Conservation (phyloP, 1,140 invertebrate genomes). For the Scaptomyza hsui region DNA sequence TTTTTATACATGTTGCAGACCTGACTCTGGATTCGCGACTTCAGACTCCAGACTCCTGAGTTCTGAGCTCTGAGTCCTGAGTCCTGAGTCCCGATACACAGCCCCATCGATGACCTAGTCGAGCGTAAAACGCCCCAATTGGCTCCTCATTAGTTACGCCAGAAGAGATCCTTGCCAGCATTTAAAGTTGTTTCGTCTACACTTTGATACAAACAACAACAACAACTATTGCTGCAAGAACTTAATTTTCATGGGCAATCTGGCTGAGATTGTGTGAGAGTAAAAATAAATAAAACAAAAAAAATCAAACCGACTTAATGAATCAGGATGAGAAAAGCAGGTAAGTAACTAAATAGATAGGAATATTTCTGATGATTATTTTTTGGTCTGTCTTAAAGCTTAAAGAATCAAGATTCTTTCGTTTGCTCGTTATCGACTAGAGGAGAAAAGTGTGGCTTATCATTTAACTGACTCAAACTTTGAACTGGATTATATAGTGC, state of each 20-base stretch:
- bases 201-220: background rate
- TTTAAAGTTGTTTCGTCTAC: constrained; percentile 38
- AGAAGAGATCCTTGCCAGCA: constrained; percentile 53
- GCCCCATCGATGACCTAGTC: constrained; percentile 62
- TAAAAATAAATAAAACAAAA: background rate
- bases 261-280: background rate
- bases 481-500: background rate
- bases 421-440: no score
- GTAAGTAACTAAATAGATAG: no score
- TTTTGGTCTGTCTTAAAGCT: no score
- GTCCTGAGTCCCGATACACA: background rate
- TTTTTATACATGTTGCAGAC: background rate
- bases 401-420: no score
- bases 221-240: constrained; percentile 32
- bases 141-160: constrained; percentile 69
- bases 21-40: constrained; percentile 7
- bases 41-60: background rate
- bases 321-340: no score
- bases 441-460: no score
- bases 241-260: constrained; percentile 2
- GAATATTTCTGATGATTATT: no score
- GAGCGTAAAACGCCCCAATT: constrained; percentile 65
- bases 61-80: background rate
- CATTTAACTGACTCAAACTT: no score
- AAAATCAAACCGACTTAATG: no score